phyloP scores from a whole-genome alignment of 1,140 invertebrate species.

The Eriosoma lanigerum region DNA sequence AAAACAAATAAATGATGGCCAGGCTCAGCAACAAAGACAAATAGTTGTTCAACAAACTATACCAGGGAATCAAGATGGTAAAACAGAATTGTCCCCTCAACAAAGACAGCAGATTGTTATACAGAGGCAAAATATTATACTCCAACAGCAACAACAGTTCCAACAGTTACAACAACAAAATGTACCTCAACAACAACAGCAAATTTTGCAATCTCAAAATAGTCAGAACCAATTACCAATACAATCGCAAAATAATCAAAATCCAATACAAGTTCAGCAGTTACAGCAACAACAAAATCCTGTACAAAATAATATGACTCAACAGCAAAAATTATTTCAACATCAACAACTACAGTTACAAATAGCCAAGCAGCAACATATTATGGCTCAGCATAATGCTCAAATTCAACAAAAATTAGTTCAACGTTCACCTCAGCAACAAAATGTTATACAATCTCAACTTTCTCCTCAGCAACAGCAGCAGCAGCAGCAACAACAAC shows the following conservation, averaged over 20 bases:
- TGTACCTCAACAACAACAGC: slow-evolving; percentile 52
- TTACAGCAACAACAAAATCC: slow-evolving; percentile 47
- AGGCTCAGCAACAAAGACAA: slow-evolving; percentile 46
- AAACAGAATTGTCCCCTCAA: slow-evolving; percentile 51
- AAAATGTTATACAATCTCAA: slow-evolving; percentile 43
- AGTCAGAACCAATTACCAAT: slow-evolving; percentile 53
- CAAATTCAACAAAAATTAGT: slow-evolving; percentile 47
- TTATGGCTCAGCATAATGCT: slow-evolving; percentile 51
- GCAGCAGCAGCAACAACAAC: slow-evolving; percentile 29
- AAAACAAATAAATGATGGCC: slow-evolving; percentile 51
- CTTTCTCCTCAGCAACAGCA: slow-evolving; percentile 33
- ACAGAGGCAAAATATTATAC: slow-evolving; percentile 53
- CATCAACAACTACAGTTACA: slow-evolving; percentile 56
- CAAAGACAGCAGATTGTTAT: slow-evolving; percentile 52
- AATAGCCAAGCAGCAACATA: slow-evolving; percentile 52
- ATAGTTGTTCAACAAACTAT: slow-evolving; percentile 45
- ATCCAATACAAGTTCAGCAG: slow-evolving; percentile 30
- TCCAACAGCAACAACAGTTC: slow-evolving; percentile 56
- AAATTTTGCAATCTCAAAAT: slow-evolving; percentile 49
- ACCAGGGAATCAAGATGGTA: slow-evolving; percentile 21
- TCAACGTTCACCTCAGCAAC: slow-evolving; percentile 43
- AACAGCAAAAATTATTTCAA: slow-evolving; percentile 52
- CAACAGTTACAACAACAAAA: slow-evolving; percentile 54
- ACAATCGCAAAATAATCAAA: slow-evolving; percentile 50
- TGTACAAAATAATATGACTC: slow-evolving; percentile 51